Base-by-base conservation (phyloP, 2,888 invertebrate genomes). In the Mesorhabditis belari region DNA sequence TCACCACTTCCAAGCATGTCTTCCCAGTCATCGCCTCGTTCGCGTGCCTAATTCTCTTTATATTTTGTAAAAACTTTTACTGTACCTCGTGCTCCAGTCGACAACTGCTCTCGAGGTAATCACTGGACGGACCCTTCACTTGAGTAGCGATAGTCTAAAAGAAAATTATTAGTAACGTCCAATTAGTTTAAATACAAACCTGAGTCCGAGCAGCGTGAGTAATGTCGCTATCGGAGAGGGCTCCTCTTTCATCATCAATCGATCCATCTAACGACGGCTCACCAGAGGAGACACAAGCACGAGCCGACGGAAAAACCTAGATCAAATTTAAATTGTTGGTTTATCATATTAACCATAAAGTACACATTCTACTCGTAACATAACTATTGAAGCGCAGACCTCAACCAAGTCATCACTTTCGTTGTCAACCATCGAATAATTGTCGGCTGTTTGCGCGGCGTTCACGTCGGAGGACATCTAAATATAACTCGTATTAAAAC, bases 251-350 rank as follows among this genome's bases (percentile, higher is more conserved):
- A 6, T 60, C 63, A 57, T 66, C 66, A 17, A 62, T 55, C 25
- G 60, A 59, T 26, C 66, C 66, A 52, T 66, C 66, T 6, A 66
- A 59, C 4, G 66, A 66, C 5, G 64, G 66, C 29, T 66, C 66
- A 12, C 66, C 66, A 58, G 64, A 64, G 5, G 66, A 66, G n/a
- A 66, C 60, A 5, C 63, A 63, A 24, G 55, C 21, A 9, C 66
- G 57, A n/a, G 58, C 63, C 1, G 58, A 55, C 9, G 57, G 53
- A 35, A 52, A 50, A 9, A 62, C 50, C 62, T 62, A 27, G 52
- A 62, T 19, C 5, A 2, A 17, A 3, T 3, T 28, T 50, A 57
- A 54, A 54, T 23, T 21, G 12, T n/a, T n/a, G 19, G 17, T 21
- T n/a, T 17, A n/a, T 19, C 2, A 6, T n/a, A 51, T 21, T 21